Evolutionary conservation across 2,888 invertebrate species (phyloP), one percentile per base, ranked within the genome.

Genomic region (Megastigmus dorsalis): DNA sequence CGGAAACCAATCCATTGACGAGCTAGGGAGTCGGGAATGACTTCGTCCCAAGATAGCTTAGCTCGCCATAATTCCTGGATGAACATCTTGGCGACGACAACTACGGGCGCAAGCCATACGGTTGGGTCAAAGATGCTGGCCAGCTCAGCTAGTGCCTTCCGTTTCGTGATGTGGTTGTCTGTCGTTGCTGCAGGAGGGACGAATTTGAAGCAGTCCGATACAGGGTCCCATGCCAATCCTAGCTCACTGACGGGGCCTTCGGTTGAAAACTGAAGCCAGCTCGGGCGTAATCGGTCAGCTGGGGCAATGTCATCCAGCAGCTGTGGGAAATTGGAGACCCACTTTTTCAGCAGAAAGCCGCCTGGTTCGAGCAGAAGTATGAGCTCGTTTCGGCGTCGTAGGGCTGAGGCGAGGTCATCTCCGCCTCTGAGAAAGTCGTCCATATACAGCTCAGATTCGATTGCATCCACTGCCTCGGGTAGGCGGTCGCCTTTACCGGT

Each of bases 181-280:
- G n/a, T 2, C 0, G 13, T 3, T 7, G 41, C n/a, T 10, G 26
- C 28, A 15, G 65, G 50, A 20, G 52, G 4, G 13, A 7, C 23
- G 23, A 65, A 65, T 13, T 3, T 10, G 15, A 65, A 50, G 10
- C 33, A 5, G 26, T 65, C 65, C 2, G 3, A 13, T 6, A 48
- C 10, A 1, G 38, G 52, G 23, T 65, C 36, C 65, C 52, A 65
- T 1, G 23, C 23, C 5, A 65, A 36, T 2, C 65, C 65, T 1
- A 65, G 38, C 20, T 65, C 65, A n/a, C 18, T 65, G 0, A 65
- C 65, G 13, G 38, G 63, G 4, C 63, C 38, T 13, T 52, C 50
- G 0, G 18, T n/a, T 2, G 33, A 10, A 23, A 65, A 36, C 2
- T 23, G 50, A 0, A 18, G 33, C 66, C 66, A 54, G 15, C 23